Evolutionary conservation across 2,888 invertebrate genomes (phyloP).

Genomic region (Mechanitis messenoides): DNA sequence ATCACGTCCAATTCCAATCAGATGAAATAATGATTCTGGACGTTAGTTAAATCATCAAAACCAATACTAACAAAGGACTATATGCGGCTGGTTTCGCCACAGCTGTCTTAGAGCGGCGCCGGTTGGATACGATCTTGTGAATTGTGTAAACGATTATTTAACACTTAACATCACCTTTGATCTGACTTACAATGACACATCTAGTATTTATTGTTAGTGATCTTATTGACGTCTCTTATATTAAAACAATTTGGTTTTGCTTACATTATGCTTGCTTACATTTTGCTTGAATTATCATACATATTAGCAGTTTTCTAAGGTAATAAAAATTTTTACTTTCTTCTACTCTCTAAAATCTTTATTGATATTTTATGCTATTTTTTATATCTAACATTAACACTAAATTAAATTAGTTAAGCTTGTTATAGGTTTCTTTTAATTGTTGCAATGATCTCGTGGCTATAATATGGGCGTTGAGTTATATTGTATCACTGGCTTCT

Average conservation of each 20-base stretch:
- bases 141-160: constrained; percentile 1
- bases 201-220: too few species aligned
- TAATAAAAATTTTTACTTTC: constrained; percentile 7
- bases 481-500: neutral
- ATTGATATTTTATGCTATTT: neutral
- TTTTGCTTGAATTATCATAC: neutral
- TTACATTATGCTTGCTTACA: neutral
- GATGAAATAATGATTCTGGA: too few species aligned
- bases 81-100: neutral
- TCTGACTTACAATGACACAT: too few species aligned
- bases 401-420: neutral
- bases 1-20: too few species aligned
- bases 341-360: neutral
- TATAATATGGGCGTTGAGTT: too few species aligned
- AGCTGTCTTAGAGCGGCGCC: neutral
- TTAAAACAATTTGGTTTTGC: neutral
- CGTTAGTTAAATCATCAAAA: neutral
- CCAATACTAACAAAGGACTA: neutral
- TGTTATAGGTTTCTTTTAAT: too few species aligned
- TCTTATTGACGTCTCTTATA: neutral
- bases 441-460: too few species aligned
- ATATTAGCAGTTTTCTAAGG: neutral
- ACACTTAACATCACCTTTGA: neutral
- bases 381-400: neutral
- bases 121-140: neutral